Evolutionary conservation across 2,888 invertebrate genomes (phyloP).

Genomic region (Eupithecia centaureata): DNA sequence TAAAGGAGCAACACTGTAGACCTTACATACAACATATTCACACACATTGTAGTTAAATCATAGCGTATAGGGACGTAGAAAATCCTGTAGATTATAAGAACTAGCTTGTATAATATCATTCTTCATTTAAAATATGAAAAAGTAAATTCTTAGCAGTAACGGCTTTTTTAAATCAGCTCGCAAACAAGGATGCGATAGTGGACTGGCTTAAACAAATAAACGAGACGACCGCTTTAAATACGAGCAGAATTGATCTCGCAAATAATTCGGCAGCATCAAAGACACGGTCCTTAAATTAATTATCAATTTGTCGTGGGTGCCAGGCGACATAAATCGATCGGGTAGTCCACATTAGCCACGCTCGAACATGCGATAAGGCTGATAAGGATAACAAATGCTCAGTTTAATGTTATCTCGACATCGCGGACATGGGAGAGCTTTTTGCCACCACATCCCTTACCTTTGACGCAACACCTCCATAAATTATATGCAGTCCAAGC

Average conservation of each 20-base stretch:
- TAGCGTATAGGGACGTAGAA: not conserved
- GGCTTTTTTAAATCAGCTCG: slow-evolving; percentile 5
- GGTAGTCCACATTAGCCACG: slow-evolving; percentile 81
- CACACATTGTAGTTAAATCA: no score
- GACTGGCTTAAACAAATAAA: slow-evolving; percentile 33
- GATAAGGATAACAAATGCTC: slow-evolving; percentile 84
- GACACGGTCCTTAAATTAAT: slow-evolving; percentile 78
- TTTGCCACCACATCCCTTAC: slow-evolving; percentile 80
- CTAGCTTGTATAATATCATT: not conserved
- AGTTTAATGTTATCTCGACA: slow-evolving; percentile 83
- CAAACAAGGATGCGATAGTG: slow-evolving; percentile 15
- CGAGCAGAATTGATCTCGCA: slow-evolving; percentile 58
- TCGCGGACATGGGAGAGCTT: slow-evolving; percentile 82
- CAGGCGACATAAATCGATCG: slow-evolving; percentile 83
- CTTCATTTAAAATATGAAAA: not conserved
- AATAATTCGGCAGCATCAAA: slow-evolving; percentile 81
- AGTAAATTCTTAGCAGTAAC: not conserved
- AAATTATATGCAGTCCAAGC: slow-evolving; percentile 47
- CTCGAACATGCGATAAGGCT: slow-evolving; percentile 80
- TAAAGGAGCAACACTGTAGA: not conserved
- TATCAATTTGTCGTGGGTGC: slow-evolving; percentile 84
- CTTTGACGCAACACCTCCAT: slow-evolving; percentile 53
- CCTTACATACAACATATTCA: not conserved
- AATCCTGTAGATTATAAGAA: not conserved
- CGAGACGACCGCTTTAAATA: slow-evolving; percentile 31